phyloP scores from a whole-genome alignment of 2,888 invertebrate species.

The Rapana venosa region DNA sequence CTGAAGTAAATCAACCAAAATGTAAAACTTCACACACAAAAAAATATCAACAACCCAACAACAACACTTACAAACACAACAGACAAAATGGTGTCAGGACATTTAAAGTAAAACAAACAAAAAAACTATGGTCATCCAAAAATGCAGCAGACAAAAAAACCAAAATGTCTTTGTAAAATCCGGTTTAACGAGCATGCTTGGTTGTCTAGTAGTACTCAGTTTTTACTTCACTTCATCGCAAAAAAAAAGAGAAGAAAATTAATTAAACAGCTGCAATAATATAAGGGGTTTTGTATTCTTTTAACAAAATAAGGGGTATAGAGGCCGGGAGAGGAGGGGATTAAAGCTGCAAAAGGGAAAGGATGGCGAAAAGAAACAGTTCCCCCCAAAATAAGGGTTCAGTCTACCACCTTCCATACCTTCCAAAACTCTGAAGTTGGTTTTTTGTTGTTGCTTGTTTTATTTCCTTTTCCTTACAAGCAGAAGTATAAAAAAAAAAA shows the following conservation, averaged over 20 bases:
- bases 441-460: too few relatives aligned
- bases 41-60: not conserved
- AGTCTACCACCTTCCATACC: not conserved
- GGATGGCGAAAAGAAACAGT: too few relatives aligned
- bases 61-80: not conserved
- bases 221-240: not conserved
- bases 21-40: not conserved
- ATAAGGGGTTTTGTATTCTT: not conserved
- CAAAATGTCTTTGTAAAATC: not conserved
- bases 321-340: constrained; percentile 2
- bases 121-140: not conserved
- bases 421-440: too few relatives aligned
- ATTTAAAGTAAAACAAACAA: not conserved
- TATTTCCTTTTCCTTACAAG: too few relatives aligned
- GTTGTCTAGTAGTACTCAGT: constrained; percentile 21
- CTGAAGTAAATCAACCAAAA: not conserved
- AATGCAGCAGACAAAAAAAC: constrained; percentile 20
- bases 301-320: not conserved
- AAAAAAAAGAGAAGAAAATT: too few relatives aligned
- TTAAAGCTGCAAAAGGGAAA: not conserved
- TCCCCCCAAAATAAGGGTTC: not conserved
- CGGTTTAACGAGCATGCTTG: constrained; percentile 15
- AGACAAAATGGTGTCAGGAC: not conserved
- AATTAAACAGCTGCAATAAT: not conserved
- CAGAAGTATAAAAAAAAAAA: too few relatives aligned